Conservation (phyloP, 2,113 vertebrate genomes). For the Sterrhoptilus dennistouni region DNA sequence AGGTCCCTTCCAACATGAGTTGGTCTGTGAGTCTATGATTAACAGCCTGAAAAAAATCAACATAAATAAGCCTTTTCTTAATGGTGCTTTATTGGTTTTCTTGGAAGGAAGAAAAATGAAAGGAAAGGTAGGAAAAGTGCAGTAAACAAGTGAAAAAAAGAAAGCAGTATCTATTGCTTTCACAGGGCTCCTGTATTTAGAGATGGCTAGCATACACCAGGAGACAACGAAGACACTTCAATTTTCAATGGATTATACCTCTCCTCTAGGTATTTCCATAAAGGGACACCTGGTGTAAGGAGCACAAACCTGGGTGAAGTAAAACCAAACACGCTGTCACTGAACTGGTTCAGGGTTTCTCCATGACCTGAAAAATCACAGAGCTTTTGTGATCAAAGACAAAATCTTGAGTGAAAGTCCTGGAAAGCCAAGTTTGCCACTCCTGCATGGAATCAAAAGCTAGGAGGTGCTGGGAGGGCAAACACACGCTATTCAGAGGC, state of each 20-base stretch:
- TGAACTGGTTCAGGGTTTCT: not conserved
- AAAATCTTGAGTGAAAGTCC: not conserved
- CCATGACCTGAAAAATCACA: not conserved
- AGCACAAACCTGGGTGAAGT: not conserved
- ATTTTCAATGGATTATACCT: not conserved
- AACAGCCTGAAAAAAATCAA: not conserved
- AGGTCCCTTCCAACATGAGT: not conserved
- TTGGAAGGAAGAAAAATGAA: not conserved
- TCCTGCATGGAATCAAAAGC: not conserved
- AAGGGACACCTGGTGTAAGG: not conserved
- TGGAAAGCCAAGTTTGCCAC: not conserved
- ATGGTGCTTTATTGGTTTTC: not conserved
- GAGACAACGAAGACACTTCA: not conserved
- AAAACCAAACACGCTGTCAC: not conserved
- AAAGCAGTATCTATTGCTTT: not conserved
- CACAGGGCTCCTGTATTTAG: not conserved
- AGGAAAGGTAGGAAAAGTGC: not conserved
- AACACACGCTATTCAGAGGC: accelerated
- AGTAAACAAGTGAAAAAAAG: not conserved
- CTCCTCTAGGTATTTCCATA: not conserved
- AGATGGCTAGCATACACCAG: not conserved
- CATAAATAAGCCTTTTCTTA: not conserved
- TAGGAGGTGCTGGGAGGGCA: not conserved
- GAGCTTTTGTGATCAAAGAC: not conserved
- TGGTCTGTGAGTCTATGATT: not conserved